Percentiles rank a stretch among this genome's conserved stretches.
Conservation (phyloP, 2,113 vertebrate genomes). For the Amblyopsis rosae region DNA sequence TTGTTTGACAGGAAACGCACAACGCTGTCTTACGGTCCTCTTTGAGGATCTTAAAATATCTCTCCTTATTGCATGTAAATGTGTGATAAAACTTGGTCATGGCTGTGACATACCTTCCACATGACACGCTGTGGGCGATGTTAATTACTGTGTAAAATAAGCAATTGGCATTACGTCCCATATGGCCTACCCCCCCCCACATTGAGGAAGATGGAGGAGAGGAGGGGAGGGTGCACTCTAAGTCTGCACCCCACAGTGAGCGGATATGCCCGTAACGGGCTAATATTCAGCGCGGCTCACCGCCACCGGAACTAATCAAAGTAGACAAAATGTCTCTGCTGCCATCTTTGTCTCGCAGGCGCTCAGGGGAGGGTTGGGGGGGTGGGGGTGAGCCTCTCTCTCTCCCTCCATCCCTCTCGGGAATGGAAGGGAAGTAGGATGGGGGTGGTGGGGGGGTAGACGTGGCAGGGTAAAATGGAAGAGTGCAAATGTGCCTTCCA, state of each 20-base stretch:
- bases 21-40: slow-evolving; percentile 12
- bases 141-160: slow-evolving; percentile 80
- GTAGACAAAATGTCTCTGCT: slow-evolving; percentile 78
- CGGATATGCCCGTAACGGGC: slow-evolving; percentile 61
- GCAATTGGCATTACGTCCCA: slow-evolving; percentile 73
- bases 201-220: slow-evolving; percentile 63
- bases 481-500: slow-evolving; percentile 70
- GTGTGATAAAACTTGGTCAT: slow-evolving; percentile 63
- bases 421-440: background rate
- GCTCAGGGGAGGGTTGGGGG: background rate
- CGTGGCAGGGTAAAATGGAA: slow-evolving; percentile 68
- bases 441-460: slow-evolving; percentile 45
- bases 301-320: slow-evolving; percentile 77
- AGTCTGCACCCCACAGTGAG: slow-evolving; percentile 65
- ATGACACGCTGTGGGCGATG: slow-evolving; percentile 64
- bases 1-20: slow-evolving; percentile 24
- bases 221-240: slow-evolving; percentile 52
- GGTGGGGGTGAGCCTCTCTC: too few species aligned
- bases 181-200: slow-evolving; percentile 60
- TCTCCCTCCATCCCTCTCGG: slow-evolving; percentile 2
- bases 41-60: slow-evolving; percentile 42
- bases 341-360: slow-evolving; percentile 70
- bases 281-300: slow-evolving; percentile 72
- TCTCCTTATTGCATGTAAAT: slow-evolving; percentile 50
- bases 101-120: slow-evolving; percentile 59